Base-by-base conservation (phyloP, 2,113 vertebrate species). In the Caretta caretta region DNA sequence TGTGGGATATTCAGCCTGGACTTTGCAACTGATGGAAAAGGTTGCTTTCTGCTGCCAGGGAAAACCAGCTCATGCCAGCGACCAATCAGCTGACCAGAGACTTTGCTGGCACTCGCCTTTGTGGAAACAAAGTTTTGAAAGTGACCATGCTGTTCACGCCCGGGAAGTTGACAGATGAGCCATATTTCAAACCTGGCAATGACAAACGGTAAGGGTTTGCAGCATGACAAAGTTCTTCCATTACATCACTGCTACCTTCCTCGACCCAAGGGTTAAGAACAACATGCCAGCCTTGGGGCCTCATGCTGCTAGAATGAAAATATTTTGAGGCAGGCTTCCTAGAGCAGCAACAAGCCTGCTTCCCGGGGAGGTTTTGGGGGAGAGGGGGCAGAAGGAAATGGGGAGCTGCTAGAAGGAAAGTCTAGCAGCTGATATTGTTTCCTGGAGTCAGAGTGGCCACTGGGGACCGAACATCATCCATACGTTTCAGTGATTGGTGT, bases 261-360 rank as follows among this genome's bases (percentile, higher is more conserved):
- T 53, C 96, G 88, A 96, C 96, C 97, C 92, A 78, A 84, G 65
- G 90, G 86, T 91, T 86, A 84, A 89, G 93, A 96, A 96, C 89
- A 97, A 92, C 95, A 96, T 2, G 11, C 56, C 24, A 79, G 82
- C 89, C 84, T 29, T 78, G 17, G 87, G 46, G 59, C 87, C 88
- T 90, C 69, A 8, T 2, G 42, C 92, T 96, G 89, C 88, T 96
- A 96, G 88, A 83, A 56, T 0, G 10, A 89, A 83, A 29, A 90
- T 91, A 62, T 92, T 87, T 89, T 6, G 24, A 87, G 80, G 12
- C 78, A 62, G 82, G 25, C 76, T 75, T 93, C 91, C 86, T 35
- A 16, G 56, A 82, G 80, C 88, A 90, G 88, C 90, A 13, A 10
- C 0, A 2, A 85, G 87, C 85, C 79, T 49, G 90, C 48, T 86